phyloP scores from a whole-genome alignment of 2,113 vertebrate genomes.

The Bubo blakistoni region DNA sequence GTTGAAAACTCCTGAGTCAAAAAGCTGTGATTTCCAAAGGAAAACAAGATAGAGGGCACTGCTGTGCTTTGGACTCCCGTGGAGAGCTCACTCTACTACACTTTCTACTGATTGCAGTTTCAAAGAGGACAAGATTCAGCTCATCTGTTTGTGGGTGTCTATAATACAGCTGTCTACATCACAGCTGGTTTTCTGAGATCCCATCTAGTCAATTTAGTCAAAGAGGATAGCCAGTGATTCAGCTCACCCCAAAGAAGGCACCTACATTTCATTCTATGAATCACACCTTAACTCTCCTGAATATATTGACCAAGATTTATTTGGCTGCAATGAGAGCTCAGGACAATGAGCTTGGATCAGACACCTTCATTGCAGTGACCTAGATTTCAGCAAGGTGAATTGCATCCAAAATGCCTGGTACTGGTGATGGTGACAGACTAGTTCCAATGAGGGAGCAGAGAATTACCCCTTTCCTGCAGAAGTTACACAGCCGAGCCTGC shows the following conservation, averaged over 20 bases:
- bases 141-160: not conserved
- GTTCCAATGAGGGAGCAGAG: not conserved
- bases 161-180: not conserved
- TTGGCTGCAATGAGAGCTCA: not conserved
- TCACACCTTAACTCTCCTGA: not conserved
- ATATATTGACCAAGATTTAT: not conserved
- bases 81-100: fast-evolving
- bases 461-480: not conserved
- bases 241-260: not conserved
- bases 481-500: not conserved
- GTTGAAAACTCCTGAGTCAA: not conserved
- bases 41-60: not conserved
- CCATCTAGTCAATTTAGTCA: not conserved
- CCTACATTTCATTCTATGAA: not conserved
- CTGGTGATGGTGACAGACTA: not conserved
- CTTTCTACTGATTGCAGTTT: not conserved
- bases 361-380: not conserved
- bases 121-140: not conserved
- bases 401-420: not conserved
- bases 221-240: not conserved
- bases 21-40: not conserved
- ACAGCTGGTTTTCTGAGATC: not conserved
- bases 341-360: not conserved
- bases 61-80: not conserved
- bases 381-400: not conserved